Evolutionary conservation across 2,888 invertebrate genomes (phyloP).

Genomic region (Zelleria hepariella): DNA sequence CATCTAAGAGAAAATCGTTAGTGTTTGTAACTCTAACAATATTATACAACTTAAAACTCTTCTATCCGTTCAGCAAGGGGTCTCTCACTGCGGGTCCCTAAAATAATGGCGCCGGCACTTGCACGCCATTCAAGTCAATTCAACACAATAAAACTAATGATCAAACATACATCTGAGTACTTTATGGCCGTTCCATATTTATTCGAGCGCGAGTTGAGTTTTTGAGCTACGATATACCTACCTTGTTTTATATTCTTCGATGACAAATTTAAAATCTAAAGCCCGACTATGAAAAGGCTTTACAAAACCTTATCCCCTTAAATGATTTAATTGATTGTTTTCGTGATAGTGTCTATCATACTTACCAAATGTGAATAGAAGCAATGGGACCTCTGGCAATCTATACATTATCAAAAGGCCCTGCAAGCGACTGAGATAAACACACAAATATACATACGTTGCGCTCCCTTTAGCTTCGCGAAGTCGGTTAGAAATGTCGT

Average conservation of each 20-base stretch:
- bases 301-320: no score
- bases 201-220: background rate
- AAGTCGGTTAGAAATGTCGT: no score
- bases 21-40: background rate
- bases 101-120: constrained; percentile 16
- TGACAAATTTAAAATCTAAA: background rate
- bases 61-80: background rate
- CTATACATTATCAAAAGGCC: no score
- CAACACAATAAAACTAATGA: constrained; percentile 53
- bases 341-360: no score
- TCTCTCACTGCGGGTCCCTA: background rate
- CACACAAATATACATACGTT: no score
- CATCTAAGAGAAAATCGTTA: background rate
- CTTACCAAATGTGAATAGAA: no score
- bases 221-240: background rate
- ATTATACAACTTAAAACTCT: background rate
- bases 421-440: no score
- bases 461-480: no score
- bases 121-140: constrained; percentile 58
- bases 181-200: constrained; percentile 32
- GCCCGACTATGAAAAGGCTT: no score
- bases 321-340: no score
- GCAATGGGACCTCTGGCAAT: no score
- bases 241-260: background rate
- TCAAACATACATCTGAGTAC: constrained; percentile 35